Evolutionary conservation across 2,888 invertebrate genomes (phyloP).

Genomic region (Ophraella communa): DNA sequence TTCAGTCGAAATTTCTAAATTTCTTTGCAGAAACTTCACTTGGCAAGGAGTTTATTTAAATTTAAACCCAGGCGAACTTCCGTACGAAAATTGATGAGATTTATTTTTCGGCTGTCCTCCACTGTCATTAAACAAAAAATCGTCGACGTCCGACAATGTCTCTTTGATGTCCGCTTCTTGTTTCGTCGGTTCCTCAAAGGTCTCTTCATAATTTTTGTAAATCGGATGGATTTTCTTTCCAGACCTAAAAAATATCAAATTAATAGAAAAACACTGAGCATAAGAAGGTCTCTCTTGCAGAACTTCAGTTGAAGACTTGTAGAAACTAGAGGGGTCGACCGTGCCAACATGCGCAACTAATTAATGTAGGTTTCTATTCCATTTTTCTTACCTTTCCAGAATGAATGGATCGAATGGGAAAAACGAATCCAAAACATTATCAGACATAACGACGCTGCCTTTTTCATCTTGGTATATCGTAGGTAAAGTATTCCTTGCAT

Average conservation of each 20-base stretch:
- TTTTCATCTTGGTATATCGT: slow-evolving; percentile 64
- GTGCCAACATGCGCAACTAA: too few relatives aligned
- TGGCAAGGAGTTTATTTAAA: slow-evolving; percentile 41
- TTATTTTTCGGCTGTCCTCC: slow-evolving; percentile 37
- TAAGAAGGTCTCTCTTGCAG: too few relatives aligned
- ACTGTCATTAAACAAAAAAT: slow-evolving; percentile 49
- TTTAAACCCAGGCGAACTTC: slow-evolving; percentile 61
- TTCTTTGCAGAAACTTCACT: too few relatives aligned
- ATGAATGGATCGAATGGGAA: slow-evolving; percentile 93
- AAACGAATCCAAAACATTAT: slow-evolving; percentile 66
- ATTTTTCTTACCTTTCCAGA: slow-evolving; percentile 65
- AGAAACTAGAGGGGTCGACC: too few relatives aligned
- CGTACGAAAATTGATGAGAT: slow-evolving; percentile 56
- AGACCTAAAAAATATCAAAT: slow-evolving; percentile 43
- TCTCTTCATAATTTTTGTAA: slow-evolving; percentile 63
- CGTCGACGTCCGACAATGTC: slow-evolving; percentile 48
- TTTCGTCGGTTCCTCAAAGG: slow-evolving; percentile 45
- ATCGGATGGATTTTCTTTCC: slow-evolving; percentile 57
- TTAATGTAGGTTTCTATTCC: neutral
- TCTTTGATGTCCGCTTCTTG: slow-evolving; percentile 43
- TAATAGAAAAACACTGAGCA: too few relatives aligned
- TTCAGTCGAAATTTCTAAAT: too few relatives aligned
- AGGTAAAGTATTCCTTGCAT: slow-evolving; percentile 69
- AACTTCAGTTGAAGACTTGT: too few relatives aligned
- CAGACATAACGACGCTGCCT: slow-evolving; percentile 52